Conservation (phyloP, 1,140 invertebrate species). For the Lepidurus arcticus region DNA sequence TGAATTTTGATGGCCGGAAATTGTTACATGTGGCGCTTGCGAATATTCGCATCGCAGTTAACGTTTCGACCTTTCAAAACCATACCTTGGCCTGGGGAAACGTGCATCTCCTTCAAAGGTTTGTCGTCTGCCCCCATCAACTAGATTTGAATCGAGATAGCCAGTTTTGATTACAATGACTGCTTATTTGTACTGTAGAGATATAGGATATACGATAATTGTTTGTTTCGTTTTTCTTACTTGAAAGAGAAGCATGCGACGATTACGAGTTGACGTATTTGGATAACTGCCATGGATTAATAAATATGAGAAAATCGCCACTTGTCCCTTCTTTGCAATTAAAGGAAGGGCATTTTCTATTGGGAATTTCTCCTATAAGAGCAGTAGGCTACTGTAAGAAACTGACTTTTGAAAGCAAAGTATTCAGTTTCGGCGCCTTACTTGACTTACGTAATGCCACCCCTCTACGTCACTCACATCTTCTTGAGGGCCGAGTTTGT, state of each 20-base stretch:
- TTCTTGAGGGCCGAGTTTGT: slow-evolving; percentile 54
- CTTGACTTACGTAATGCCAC: slow-evolving; percentile 38
- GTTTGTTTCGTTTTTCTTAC: slow-evolving; percentile 36
- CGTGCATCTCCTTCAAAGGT: slow-evolving; percentile 46
- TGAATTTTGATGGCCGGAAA: not conserved
- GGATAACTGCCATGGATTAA: slow-evolving; percentile 56
- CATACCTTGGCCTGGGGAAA: slow-evolving; percentile 50
- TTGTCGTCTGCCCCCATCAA: slow-evolving; percentile 51
- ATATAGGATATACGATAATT: not conserved
- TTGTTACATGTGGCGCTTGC: slow-evolving; percentile 39
- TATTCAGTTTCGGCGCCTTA: not conserved
- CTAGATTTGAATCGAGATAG: slow-evolving; percentile 33
- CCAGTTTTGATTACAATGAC: not conserved
- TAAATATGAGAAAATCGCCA: slow-evolving; percentile 57
- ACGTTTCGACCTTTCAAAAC: slow-evolving; percentile 50
- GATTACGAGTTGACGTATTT: slow-evolving; percentile 48
- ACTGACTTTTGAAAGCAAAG: not conserved
- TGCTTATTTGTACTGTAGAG: not conserved
- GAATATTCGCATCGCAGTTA: slow-evolving; percentile 45
- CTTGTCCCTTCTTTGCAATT: slow-evolving; percentile 50
- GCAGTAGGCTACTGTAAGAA: slow-evolving; percentile 25
- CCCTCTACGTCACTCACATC: slow-evolving; percentile 43
- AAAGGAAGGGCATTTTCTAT: slow-evolving; percentile 52
- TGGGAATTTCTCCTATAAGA: slow-evolving; percentile 48
- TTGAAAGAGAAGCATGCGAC: slow-evolving; percentile 57